A percentile compares a stretch with the other conserved stretches of the same genome.
phyloP scores from a whole-genome alignment of 2,113 vertebrate genomes.

The Paramormyrops kingsleyae region DNA sequence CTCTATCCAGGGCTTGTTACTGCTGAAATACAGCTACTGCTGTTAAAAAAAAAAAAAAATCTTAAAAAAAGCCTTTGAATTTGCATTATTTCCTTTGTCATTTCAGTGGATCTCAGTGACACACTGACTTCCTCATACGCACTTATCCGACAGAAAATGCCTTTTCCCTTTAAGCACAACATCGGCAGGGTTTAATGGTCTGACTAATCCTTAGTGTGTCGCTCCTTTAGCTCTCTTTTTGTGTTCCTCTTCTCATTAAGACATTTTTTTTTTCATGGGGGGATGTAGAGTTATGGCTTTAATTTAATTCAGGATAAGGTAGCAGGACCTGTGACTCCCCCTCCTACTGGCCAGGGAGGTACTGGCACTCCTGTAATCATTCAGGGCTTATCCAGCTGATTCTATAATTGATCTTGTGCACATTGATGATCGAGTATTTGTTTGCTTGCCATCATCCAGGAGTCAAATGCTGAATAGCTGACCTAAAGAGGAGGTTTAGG shows the following conservation, averaged over 20 bases:
- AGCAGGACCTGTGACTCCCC: background rate
- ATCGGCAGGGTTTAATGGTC: background rate
- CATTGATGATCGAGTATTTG: background rate
- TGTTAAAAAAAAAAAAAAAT: background rate
- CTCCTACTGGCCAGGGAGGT: background rate
- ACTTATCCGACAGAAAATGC: background rate
- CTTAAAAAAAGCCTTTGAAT: background rate
- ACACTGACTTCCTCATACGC: background rate
- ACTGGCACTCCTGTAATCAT: too few species aligned
- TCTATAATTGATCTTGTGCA: background rate
- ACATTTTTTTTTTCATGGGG: background rate
- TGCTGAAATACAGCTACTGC: conserved; percentile 15
- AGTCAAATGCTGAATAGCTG: background rate
- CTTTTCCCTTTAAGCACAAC: background rate
- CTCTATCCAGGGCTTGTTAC: conserved; percentile 2
- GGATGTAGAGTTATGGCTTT: background rate
- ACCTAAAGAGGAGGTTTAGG: background rate
- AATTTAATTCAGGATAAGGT: background rate
- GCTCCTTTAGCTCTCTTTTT: background rate
- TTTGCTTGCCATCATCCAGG: background rate
- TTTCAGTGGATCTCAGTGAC: background rate
- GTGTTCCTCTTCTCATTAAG: background rate
- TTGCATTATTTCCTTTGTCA: background rate
- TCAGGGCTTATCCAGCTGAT: background rate
- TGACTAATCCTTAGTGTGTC: background rate